Conservation (phyloP, 2,797 vertebrate species). For the Otolemur crassicaudatus region DNA sequence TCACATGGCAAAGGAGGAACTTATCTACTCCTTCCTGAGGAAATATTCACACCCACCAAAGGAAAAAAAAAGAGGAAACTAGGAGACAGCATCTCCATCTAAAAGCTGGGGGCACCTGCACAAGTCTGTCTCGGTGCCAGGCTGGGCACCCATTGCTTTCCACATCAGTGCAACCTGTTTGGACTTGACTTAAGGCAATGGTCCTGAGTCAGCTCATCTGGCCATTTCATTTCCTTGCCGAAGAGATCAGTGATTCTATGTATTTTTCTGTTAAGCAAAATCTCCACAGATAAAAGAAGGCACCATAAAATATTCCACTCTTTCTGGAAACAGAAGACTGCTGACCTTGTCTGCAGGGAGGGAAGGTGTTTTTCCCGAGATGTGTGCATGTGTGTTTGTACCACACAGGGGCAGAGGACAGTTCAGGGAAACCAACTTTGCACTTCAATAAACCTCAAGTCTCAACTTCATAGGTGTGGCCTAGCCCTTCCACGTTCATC, state of each 20-base stretch:
- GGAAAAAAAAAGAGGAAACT: neutral
- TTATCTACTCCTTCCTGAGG: conserved; percentile 68
- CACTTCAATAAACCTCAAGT: conserved; percentile 58
- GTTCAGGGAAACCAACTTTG: conserved; percentile 59
- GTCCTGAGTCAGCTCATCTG: neutral
- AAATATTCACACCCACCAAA: neutral
- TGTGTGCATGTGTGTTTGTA: neutral
- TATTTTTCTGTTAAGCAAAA: conserved; percentile 26
- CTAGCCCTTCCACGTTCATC: neutral
- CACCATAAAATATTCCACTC: neutral
- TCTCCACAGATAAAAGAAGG: neutral
- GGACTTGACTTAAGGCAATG: neutral
- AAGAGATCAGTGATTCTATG: neutral
- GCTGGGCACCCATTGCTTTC: neutral
- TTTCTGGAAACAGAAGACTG: conserved; percentile 48
- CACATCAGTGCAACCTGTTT: neutral
- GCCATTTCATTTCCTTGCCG: neutral
- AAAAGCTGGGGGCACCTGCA: neutral
- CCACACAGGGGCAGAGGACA: accelerated
- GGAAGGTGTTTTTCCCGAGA: neutral
- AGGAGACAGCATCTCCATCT: neutral
- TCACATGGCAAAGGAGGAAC: conserved; percentile 46
- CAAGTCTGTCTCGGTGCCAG: neutral
- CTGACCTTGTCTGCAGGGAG: neutral
- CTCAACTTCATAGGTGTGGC: conserved; percentile 55